Evolutionary conservation across 1,140 invertebrate species (phyloP), one percentile per base, ranked within the genome.

Genomic region (Orius laevigatus): DNA sequence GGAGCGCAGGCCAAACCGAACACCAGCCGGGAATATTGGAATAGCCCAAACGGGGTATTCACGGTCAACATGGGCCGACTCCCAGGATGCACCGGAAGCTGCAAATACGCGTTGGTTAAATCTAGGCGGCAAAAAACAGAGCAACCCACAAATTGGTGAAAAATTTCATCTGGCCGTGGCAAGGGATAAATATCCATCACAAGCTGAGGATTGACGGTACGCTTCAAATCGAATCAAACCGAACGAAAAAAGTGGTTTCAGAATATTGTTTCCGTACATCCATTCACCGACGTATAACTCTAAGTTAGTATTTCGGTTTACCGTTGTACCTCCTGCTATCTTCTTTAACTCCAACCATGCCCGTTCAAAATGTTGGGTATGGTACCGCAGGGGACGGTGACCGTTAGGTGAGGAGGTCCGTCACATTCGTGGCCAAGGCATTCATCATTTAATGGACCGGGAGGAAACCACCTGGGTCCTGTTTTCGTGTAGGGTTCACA

Each of bases 81-180:
- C 19, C 45, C 45, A 12, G 56, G 51, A 44, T 55, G 50, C 2
- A 57, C 38, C 50, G 35, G 11, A 1, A 66, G 50, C 49, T 68
- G 65, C 39, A 61, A 57, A 55, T 63, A 67, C 2, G 63, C 62
- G 10, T 62, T 57, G n/a, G 49, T 54, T 10, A 65, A 54, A 55
- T 67, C 62, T 1, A 67, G 43, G 44, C 59, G 60, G 18, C 58
- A 58, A 49, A 62, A 66, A 20, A 45, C 45, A 51, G 59, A 55
- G 15, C 46, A 47, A 5, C 33, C 46, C 2, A 35, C 14, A 16
- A 47, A 32, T 15, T 47, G 9, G 14, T 47, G 35, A 32, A 47
- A 47, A 5, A 50, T 20, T 32, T 50, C 40, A 16, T 50, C 48
- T n/a, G 41, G 39, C n/a, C 11, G 20, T 2, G 48, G 48, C 16